phyloP scores from a whole-genome alignment of 1,140 invertebrate species.

The Leptoteleia sp. region DNA sequence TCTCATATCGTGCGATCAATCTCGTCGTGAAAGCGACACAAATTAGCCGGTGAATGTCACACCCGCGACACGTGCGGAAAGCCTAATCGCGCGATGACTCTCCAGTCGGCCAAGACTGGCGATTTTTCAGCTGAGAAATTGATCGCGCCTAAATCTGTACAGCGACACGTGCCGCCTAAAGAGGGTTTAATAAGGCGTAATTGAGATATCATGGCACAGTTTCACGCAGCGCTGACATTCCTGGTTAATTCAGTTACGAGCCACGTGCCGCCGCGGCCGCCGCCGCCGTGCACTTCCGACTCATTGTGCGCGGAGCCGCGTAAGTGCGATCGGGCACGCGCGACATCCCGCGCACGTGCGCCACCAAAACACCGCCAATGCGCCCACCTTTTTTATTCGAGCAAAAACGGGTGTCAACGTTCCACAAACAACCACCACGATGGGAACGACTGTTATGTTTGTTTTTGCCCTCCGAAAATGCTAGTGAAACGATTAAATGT shows the following conservation, averaged over 20 bases:
- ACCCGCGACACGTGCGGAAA: slow-evolving; percentile 27
- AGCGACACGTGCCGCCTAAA: slow-evolving; percentile 53
- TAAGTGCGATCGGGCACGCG: slow-evolving; percentile 22
- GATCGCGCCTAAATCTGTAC: slow-evolving; percentile 45
- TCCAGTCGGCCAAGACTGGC: slow-evolving; percentile 4
- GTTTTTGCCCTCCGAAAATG: no score
- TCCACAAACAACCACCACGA: slow-evolving; percentile 1
- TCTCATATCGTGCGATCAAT: slow-evolving; percentile 35
- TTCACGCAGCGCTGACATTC: slow-evolving; percentile 55
- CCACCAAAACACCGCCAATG: slow-evolving; percentile 18
- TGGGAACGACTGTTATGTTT: neutral
- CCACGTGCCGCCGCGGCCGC: slow-evolving; percentile 31
- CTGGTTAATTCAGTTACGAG: slow-evolving; percentile 56
- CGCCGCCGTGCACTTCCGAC: slow-evolving; percentile 33
- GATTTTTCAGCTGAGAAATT: slow-evolving; percentile 30
- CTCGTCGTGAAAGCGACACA: slow-evolving; percentile 32
- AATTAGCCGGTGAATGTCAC: slow-evolving; percentile 40
- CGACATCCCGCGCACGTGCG: neutral
- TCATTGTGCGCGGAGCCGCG: slow-evolving; percentile 17
- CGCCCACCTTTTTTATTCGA: slow-evolving; percentile 10
- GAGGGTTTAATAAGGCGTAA: slow-evolving; percentile 52
- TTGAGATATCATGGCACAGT: slow-evolving; percentile 64
- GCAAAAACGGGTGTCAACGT: slow-evolving; percentile 13
- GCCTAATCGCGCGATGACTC: slow-evolving; percentile 45
- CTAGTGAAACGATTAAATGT: no score